Conservation (phyloP, 2,797 vertebrate species). For the Typhlichthys subterraneus region DNA sequence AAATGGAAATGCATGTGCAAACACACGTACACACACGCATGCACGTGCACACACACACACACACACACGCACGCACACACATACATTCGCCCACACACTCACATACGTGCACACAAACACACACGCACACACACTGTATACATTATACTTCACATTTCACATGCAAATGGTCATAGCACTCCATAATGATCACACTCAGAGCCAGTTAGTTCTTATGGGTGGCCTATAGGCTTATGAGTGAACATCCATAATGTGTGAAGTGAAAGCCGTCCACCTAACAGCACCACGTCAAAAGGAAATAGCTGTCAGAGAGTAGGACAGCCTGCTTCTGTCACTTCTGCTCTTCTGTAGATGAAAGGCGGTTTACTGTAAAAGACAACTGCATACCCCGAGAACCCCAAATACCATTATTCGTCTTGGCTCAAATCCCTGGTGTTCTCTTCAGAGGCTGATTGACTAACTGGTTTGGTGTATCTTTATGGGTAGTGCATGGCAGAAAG, state of each 20-base stretch:
- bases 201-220: too few relatives aligned
- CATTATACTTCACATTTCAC: neutral
- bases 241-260: neutral
- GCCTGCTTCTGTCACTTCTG: neutral
- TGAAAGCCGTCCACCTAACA: neutral
- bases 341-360: too few relatives aligned
- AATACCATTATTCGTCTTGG: too few relatives aligned
- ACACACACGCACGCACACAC: constrained; percentile 3
- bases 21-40: constrained; percentile 8
- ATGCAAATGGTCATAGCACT: neutral
- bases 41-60: neutral
- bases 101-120: neutral
- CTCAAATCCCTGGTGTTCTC: too few relatives aligned
- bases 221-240: neutral
- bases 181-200: too few relatives aligned
- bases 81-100: too few relatives aligned
- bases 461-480: too few relatives aligned
- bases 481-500: too few relatives aligned
- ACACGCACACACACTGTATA: too few relatives aligned
- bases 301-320: neutral
- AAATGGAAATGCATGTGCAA: constrained; percentile 2
- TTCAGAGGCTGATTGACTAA: too few relatives aligned
- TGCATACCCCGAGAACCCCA: too few relatives aligned
- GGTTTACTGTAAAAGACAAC: too few relatives aligned
- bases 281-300: neutral